phyloP scores from a whole-genome alignment of 92 coral and sea anemone genomes.

The Blastomussa wellsi region DNA sequence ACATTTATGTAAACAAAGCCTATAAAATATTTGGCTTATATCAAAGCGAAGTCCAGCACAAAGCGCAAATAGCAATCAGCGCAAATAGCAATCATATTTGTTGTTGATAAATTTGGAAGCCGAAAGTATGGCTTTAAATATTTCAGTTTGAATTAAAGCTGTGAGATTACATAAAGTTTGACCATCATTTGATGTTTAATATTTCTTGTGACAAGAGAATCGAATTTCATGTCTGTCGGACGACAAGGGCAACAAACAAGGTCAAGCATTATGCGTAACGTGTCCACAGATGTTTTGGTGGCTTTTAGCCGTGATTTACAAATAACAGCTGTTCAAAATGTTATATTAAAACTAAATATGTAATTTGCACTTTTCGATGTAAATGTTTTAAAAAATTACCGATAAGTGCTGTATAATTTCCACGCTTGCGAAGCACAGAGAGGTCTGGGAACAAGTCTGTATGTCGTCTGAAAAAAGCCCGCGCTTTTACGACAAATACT shows the following conservation, averaged over 20 bases:
- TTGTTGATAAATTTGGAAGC: background rate
- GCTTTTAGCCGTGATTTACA: slow-evolving; percentile 1
- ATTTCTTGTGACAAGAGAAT: background rate
- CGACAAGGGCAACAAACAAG: background rate
- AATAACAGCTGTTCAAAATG: background rate
- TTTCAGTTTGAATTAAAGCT: background rate
- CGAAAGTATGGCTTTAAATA: background rate
- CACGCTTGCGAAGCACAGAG: background rate
- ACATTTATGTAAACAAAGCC: background rate
- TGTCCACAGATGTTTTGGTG: background rate
- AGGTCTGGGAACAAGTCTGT: slow-evolving; percentile 4
- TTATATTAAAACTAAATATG: background rate
- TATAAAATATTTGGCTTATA: too few relatives aligned
- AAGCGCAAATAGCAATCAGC: background rate
- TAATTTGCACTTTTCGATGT: background rate
- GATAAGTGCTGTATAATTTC: background rate
- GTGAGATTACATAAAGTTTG: background rate
- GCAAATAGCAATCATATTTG: background rate
- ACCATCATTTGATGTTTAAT: background rate
- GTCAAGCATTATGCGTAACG: background rate
- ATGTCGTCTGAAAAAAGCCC: background rate
- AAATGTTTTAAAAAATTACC: background rate
- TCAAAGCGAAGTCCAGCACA: too few relatives aligned
- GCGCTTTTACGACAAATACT: background rate
- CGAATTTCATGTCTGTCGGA: background rate